Evolutionary conservation across 2,888 invertebrate species (phyloP), one percentile per base, ranked within the genome.

Genomic region (Malachius bipustulatus): DNA sequence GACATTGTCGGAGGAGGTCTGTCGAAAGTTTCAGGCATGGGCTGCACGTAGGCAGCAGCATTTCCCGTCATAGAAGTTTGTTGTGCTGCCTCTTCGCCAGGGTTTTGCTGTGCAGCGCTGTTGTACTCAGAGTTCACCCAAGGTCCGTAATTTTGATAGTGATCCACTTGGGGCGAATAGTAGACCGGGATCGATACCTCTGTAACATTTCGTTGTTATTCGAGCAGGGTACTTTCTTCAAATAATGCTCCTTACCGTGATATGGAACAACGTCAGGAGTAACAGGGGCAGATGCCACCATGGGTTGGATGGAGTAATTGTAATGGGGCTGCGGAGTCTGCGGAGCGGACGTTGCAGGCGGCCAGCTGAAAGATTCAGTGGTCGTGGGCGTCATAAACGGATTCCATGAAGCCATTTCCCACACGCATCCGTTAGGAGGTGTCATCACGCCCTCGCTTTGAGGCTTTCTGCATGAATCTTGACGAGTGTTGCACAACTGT

Each of bases 261-360:
- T 51, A 52, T 4, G 51, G 48, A 4, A 54, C 39, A 9, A 52
- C 49, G 36, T 47, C 47, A n/a, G 55, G 54, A 10, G 55, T 54
- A 3, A 48, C 49, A 2, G 56, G 52, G 14, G 54, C 52, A 4
- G 55, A 54, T 1, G 54, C 51, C 2, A 53, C 46, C 47, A 56
- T 49, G 2, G 54, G 53, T 30, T 51, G 51, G 14, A 48, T 37
- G 26, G 45, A 48, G 27, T 36, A 47, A 33, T 45, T 46, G 30
- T 39, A 40, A 11, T 39, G 15, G 13, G 28, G 39, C 4, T 43
- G 49, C 19, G 45, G 42, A 9, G 44, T 40, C n/a, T n/a, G n/a
- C n/a, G n/a, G n/a, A n/a, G n/a, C n/a, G n/a, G n/a, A n/a, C n/a
- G n/a, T n/a, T n/a, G n/a, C n/a, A n/a, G n/a, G n/a, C n/a, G n/a